phyloP scores from a whole-genome alignment of 2,888 invertebrate species.

The Sphaerolaimus hirsutus region DNA sequence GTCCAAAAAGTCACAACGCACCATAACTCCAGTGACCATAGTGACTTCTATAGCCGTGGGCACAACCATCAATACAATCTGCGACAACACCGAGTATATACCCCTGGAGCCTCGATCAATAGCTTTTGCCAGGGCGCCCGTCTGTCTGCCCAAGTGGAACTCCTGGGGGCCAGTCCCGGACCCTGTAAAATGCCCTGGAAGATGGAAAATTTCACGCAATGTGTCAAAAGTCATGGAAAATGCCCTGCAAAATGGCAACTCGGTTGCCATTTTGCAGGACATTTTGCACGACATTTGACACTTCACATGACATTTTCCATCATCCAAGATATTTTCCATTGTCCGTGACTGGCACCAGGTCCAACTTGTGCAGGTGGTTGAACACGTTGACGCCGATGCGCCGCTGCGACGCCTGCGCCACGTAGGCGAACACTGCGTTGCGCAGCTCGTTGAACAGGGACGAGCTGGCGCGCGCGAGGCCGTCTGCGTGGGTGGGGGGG shows the following conservation, averaged over 20 bases:
- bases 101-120: constrained; percentile 43
- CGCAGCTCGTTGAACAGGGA: constrained; percentile 80
- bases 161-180: too few species aligned
- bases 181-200: too few species aligned
- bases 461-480: constrained; percentile 63
- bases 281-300: too few species aligned
- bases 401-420: constrained; percentile 85
- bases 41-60: constrained; percentile 80
- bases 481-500: constrained; percentile 57
- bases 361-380: constrained; percentile 72
- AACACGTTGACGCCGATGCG: constrained; percentile 82
- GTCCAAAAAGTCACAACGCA: constrained; percentile 20
- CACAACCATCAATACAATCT: constrained; percentile 88
- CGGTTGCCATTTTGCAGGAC: too few species aligned
- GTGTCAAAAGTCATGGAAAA: too few species aligned
- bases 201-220: too few species aligned
- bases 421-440: constrained; percentile 88
- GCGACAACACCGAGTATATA: constrained; percentile 81
- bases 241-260: too few species aligned
- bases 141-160: constrained; percentile 79
- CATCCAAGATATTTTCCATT: too few species aligned
- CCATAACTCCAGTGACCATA: constrained; percentile 65
- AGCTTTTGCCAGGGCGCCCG: constrained; percentile 75
- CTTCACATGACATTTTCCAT: too few species aligned
- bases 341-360: too few species aligned